phyloP scores from a whole-genome alignment of 2,113 vertebrate genomes.

The Podarcis raffonei region DNA sequence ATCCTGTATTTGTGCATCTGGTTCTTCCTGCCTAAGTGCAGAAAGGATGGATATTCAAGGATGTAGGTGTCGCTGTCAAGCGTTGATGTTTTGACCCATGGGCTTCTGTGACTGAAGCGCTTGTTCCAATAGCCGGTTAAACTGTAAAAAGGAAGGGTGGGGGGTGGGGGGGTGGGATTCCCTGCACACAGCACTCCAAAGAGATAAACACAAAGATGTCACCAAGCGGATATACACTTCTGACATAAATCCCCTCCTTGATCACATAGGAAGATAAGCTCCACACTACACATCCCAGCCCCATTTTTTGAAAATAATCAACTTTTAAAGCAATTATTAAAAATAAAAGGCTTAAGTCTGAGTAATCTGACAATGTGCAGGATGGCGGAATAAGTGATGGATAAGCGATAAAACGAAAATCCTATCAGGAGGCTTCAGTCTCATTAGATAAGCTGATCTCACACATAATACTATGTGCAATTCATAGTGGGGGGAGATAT shows the following conservation, averaged over 20 bases:
- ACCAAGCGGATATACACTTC: constrained; percentile 34
- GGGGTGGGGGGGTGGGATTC: fast-evolving
- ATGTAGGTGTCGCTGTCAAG: constrained; percentile 69
- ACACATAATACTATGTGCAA: constrained; percentile 7
- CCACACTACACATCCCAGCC: constrained; percentile 10
- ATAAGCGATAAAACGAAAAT: constrained; percentile 24
- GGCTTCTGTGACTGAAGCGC: constrained; percentile 68
- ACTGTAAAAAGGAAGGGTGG: neutral
- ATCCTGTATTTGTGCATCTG: too few species aligned
- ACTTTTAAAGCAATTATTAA: constrained; percentile 53
- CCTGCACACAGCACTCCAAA: fast-evolving
- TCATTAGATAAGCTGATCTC: constrained; percentile 25
- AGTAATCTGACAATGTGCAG: constrained; percentile 47
- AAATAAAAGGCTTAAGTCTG: constrained; percentile 42
- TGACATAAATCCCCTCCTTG: constrained; percentile 31
- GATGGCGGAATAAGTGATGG: neutral
- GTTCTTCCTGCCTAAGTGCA: too few species aligned
- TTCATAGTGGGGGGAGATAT: neutral
- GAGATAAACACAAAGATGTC: neutral
- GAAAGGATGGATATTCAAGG: constrained; percentile 39
- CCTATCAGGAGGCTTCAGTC: constrained; percentile 12
- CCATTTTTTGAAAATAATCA: constrained; percentile 30
- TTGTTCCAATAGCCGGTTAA: constrained; percentile 76
- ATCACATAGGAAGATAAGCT: constrained; percentile 16
- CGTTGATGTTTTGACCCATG: constrained; percentile 67